Evolutionary conservation across 2,888 invertebrate species (phyloP), one percentile per base, ranked within the genome.

Genomic region (Anticlea derivata): DNA sequence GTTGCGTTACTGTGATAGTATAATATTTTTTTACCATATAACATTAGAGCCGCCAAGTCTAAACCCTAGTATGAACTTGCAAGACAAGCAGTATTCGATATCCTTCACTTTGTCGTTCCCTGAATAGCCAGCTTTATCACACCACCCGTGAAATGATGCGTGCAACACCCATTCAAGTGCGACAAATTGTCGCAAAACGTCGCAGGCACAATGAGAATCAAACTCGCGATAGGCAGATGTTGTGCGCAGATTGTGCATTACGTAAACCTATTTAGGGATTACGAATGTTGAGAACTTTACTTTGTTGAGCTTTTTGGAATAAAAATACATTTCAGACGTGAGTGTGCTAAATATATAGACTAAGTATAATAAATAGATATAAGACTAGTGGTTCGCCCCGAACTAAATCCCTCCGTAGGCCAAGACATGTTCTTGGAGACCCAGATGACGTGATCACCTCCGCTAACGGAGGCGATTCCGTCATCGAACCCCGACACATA

Each of bases 141-240:
- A 43, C n/a, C 27, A 43, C n/a, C 26, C 44, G 47, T 48, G 45
- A 49, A 58, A 51, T 43, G 45, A 46, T 29, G 48, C 50, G 58
- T 46, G 39, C 34, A 13, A 48, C 33, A 38, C 30, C 35, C 31
- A 52, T 40, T 47, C 31, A 44, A n/a, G 46, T 31, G 47, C 55
- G 53, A 55, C 53, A 55, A 59, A 48, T 56, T 46, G 45, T 48
- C 40, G 53, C 48, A 12, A 26, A 39, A 39, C 35, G 26, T 39
- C 35, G 23, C 23, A 29, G 24, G 27, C 24, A 58, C 57, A 56
- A 53, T 46, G 30, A 31, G 50, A 37, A 55, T 48, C 50, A 45
- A 50, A 48, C 50, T 38, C 47, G 23, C 44, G 40, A 40, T 39
- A 8, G 39, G 48, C 58, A 58, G 58, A 50, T 58, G 58, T 35